Percentiles rank a stretch among this genome's conserved stretches.
These are phyloP conservation scores for Calameuta pallipes DNA, from an alignment of 2,888 invertebrate genomes.

Conservation along the genomic window DNA sequence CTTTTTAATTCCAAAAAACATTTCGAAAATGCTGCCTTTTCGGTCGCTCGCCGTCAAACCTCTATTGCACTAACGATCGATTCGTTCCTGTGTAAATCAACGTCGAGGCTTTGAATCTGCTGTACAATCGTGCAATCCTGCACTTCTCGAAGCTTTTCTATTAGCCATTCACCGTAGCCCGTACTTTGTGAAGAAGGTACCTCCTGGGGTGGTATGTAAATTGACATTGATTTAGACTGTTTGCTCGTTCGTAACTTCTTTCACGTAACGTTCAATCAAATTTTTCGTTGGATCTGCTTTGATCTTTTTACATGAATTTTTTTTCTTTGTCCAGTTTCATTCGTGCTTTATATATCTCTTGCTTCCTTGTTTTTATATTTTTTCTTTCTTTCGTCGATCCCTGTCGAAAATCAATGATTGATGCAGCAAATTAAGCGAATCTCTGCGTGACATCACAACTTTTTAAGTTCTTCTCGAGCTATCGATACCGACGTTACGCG, in stretches of 20 bases:
- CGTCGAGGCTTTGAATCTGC: background rate
- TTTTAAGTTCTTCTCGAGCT: background rate
- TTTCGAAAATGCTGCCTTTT: background rate
- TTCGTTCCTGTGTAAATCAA: background rate
- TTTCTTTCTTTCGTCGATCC: background rate
- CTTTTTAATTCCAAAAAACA: background rate
- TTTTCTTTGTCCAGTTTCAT: background rate
- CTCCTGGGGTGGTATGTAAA: background rate
- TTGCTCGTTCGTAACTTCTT: background rate
- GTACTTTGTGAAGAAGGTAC: background rate
- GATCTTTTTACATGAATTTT: background rate
- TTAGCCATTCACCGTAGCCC: background rate
- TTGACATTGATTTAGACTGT: background rate
- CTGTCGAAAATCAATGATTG: background rate
- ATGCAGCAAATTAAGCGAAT: background rate
- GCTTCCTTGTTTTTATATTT: background rate
- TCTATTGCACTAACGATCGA: background rate
- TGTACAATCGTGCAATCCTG: background rate
- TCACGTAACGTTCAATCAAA: background rate
- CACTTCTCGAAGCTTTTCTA: background rate
- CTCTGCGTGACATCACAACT: background rate
- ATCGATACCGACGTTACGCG: background rate
- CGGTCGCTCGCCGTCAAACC: background rate
- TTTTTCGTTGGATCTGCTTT: background rate
- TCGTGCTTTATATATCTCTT: background rate